phyloP scores from a whole-genome alignment of 2,797 vertebrate species.

The Urophycis tenuis region DNA sequence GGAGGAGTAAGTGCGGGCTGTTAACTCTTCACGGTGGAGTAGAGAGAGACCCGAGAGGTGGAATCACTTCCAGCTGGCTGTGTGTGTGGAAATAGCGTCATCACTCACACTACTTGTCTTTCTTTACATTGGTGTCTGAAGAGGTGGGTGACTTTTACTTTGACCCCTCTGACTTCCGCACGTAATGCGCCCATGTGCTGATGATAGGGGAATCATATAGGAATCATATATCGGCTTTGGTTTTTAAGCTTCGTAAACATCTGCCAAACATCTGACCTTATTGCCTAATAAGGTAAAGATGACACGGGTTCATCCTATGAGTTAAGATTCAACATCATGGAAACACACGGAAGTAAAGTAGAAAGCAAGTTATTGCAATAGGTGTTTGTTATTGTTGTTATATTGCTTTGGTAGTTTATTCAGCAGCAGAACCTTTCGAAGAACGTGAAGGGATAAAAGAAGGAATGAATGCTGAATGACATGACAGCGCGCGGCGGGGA shows the following conservation, averaged over 20 bases:
- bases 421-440: neutral
- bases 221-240: neutral
- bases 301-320: neutral
- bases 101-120: neutral
- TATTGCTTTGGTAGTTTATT: neutral
- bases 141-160: too few relatives aligned
- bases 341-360: neutral
- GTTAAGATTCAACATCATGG: neutral
- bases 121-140: neutral
- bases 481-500: neutral
- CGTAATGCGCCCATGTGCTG: too few relatives aligned
- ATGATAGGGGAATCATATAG: neutral
- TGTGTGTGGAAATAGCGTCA: neutral
- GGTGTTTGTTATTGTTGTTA: neutral
- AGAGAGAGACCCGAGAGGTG: neutral
- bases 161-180: neutral
- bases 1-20: neutral
- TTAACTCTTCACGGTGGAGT: neutral
- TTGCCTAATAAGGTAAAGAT: neutral
- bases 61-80: too few relatives aligned
- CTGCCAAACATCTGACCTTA: too few relatives aligned
- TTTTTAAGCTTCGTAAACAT: too few relatives aligned
- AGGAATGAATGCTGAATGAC: neutral
- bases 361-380: neutral
- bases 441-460: neutral